Base-by-base conservation (phyloP, 2,888 invertebrate species). In the Drosophila nigritarsus region DNA sequence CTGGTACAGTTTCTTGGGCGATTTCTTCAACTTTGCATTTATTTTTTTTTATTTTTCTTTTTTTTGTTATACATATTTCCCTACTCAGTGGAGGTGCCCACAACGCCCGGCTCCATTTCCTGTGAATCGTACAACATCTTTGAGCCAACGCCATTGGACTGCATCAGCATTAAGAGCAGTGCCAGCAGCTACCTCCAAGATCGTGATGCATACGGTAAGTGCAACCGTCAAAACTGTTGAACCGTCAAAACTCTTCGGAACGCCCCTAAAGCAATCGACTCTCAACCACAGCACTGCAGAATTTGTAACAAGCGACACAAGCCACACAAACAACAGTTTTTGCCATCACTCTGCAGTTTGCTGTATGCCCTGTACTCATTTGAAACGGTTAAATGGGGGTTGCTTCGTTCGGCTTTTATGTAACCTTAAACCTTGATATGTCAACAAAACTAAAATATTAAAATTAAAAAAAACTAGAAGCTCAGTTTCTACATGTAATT, bases 251-350 rank as follows among this genome's bases (percentile, higher is more conserved):
- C 34, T 48, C 40, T 36, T 42, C 36, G 78, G 66, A 77, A 89
- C 83, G 83, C 87, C 83, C 89, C 87, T 89, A 73, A 79, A 75
- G 65, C 58, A 82, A 63, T 65, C 85, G 87, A 85, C 82, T 87
- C 89, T 82, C 68, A 84, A 87, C 75, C 87, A 83, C 83, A 83
- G 83, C 85, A 84, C 49, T 73, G 82, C 83, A 84, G 83, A 78
- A 84, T 82, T 75, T 56, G 80, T 66, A 84, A 79, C 83, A 84
- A 89, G 83, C 82, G 68, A 74, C 75, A 64, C 55, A 61, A 59
- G 62, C 67, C 65, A 78, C 55, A 68, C 69, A 49, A 65, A 61
- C 66, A 61, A 60, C 55, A 60, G n/a, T 34, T 60, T 61, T 48
- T 36, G 36, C 34, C 60, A 42, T 38, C 62, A 40, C 11, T 51